Percentiles rank a stretch among this genome's conserved stretches.
These are phyloP conservation scores for Lucilia sericata DNA, from an alignment of 1,140 invertebrate species.

Conservation along the genomic window DNA sequence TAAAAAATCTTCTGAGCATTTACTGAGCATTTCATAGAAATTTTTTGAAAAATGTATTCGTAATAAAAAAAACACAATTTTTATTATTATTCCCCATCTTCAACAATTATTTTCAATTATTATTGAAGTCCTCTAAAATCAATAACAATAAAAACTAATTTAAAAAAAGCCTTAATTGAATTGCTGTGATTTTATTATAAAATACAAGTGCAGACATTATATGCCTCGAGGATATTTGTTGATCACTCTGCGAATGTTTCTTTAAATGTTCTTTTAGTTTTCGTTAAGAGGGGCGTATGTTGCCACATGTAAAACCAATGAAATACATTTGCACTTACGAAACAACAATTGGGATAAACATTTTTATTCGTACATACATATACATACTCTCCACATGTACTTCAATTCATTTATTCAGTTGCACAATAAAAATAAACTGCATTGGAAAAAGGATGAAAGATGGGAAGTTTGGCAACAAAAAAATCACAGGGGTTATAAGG, in stretches of 20 bases:
- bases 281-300: slow-evolving; percentile 9
- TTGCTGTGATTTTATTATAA: slow-evolving; percentile 36
- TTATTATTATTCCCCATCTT: not conserved
- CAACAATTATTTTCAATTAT: not conserved
- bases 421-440: not conserved
- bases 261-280: not conserved
- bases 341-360: not conserved
- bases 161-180: slow-evolving; percentile 16
- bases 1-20: too few relatives aligned
- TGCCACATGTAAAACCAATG: slow-evolving; percentile 14
- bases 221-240: slow-evolving; percentile 13
- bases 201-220: slow-evolving; percentile 37
- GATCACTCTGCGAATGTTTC: not conserved
- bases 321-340: slow-evolving; percentile 13
- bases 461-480: not conserved
- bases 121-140: not conserved
- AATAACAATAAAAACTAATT: slow-evolving; percentile 25
- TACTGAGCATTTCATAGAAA: too few relatives aligned
- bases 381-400: not conserved
- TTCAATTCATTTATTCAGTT: not conserved
- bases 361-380: not conserved
- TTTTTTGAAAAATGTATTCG: too few relatives aligned
- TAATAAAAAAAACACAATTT: not conserved
- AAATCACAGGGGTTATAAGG: not conserved
- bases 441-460: not conserved